Evolutionary conservation across 1,140 invertebrate species (phyloP).

Genomic region (Philopotamus ludificatus): DNA sequence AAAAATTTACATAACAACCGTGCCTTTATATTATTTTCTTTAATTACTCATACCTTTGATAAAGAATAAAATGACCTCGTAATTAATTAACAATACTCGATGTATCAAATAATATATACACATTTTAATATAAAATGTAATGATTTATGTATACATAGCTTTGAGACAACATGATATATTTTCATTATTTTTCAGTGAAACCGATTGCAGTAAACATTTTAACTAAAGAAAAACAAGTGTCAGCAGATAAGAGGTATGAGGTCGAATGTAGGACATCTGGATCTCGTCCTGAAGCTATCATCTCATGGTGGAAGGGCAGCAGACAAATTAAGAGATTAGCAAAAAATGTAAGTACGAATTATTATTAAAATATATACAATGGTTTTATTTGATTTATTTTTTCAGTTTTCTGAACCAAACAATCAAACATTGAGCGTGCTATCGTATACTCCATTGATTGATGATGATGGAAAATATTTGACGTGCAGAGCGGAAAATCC

Average conservation of each 20-base stretch:
- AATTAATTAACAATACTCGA: not conserved
- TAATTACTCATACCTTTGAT: not conserved
- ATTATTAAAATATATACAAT: conserved; percentile 1
- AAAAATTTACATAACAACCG: conserved; percentile 26
- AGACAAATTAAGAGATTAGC: conserved; percentile 73
- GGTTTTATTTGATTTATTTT: conserved; percentile 41
- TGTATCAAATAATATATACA: not conserved
- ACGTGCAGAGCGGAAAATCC: conserved; percentile 86
- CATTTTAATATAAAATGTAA: not conserved
- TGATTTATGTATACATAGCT: not conserved
- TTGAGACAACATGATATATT: not conserved
- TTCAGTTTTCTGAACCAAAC: conserved; percentile 74
- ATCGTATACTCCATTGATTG: conserved; percentile 74
- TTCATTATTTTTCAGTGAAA: conserved; percentile 66
- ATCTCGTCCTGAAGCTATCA: conserved; percentile 76
- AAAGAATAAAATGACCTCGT: not conserved
- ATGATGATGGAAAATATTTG: conserved; percentile 84
- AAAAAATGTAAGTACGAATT: conserved; percentile 68
- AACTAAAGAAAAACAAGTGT: conserved; percentile 74
- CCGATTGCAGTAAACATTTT: conserved; percentile 76
- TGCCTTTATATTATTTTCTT: not conserved
- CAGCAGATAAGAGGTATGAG: conserved; percentile 77
- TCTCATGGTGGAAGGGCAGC: conserved; percentile 84
- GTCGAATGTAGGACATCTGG: conserved; percentile 80
- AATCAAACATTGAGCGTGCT: conserved; percentile 83